These are phyloP conservation scores for Coecobrya sp. DNA, from an alignment of 2,888 invertebrate genomes.

Conservation along the genomic window DNA sequence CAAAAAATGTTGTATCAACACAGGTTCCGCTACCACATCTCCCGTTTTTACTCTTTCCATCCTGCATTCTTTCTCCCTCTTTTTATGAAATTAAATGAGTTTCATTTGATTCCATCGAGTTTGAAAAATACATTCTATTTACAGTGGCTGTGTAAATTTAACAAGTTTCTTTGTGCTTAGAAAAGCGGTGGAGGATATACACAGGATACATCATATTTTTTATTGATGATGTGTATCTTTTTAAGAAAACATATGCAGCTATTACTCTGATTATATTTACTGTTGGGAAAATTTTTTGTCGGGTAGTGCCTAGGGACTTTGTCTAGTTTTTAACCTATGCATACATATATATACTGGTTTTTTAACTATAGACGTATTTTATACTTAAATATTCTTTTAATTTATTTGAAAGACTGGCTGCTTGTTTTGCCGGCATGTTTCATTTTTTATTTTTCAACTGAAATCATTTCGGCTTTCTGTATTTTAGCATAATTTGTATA, in stretches of 20 bases:
- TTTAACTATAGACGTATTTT: too few species aligned
- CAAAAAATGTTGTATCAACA: neutral
- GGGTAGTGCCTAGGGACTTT: neutral
- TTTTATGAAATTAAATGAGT: constrained; percentile 1
- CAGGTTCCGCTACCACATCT: too few species aligned
- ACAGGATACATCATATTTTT: neutral
- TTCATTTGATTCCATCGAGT: neutral
- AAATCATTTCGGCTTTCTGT: neutral
- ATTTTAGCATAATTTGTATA: too few species aligned
- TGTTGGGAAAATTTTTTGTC: constrained; percentile 82
- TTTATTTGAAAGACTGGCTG: neutral
- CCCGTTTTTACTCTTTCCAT: too few species aligned
- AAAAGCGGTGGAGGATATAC: neutral
- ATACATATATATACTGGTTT: too few species aligned
- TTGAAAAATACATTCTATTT: neutral
- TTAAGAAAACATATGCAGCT: constrained; percentile 50
- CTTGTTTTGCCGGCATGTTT: neutral
- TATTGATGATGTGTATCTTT: neutral
- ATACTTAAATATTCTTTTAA: neutral
- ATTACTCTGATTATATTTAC: constrained; percentile 86
- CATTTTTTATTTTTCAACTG: neutral
- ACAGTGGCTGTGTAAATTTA: neutral
- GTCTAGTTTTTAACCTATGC: too few species aligned
- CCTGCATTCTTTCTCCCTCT: neutral
- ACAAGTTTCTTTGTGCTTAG: neutral